phyloP scores from a whole-genome alignment of 2,888 invertebrate genomes.

The Cheilosia impressa region DNA sequence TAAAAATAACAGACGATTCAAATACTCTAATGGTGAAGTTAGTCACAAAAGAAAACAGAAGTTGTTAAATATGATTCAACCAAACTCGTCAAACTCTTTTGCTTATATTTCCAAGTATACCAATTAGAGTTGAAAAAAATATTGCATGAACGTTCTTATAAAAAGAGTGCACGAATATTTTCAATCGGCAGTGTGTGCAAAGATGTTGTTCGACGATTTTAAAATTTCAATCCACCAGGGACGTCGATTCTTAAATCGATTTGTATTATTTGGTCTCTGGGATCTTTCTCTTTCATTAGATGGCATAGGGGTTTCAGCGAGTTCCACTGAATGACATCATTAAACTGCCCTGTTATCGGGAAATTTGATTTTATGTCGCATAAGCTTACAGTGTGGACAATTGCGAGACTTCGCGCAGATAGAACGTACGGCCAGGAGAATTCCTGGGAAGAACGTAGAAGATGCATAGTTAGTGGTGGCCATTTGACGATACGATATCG shows the following conservation, averaged over 20 bases:
- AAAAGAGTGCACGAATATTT: background rate
- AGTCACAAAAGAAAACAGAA: no score
- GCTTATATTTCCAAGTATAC: no score
- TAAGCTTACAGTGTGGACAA: slow-evolving; percentile 45
- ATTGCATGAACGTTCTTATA: no score
- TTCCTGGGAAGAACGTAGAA: slow-evolving; percentile 33
- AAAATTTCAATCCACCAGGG: slow-evolving; percentile 24
- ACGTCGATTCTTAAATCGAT: slow-evolving; percentile 35
- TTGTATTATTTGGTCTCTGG: slow-evolving; percentile 19
- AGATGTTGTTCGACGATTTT: slow-evolving; percentile 37
- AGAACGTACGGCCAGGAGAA: slow-evolving; percentile 36
- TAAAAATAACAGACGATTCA: no score
- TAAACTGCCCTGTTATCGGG: slow-evolving; percentile 70
- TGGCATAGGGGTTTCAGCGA: slow-evolving; percentile 66
- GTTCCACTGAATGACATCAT: slow-evolving; percentile 73
- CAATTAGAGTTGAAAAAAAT: no score
- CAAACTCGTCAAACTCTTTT: no score
- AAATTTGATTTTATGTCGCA: slow-evolving; percentile 74
- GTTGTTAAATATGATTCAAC: no score
- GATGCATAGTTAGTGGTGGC: slow-evolving; percentile 41
- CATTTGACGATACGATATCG: slow-evolving; percentile 51
- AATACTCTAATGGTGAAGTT: no score
- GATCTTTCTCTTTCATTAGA: slow-evolving; percentile 69
- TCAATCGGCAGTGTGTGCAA: slow-evolving; percentile 9
- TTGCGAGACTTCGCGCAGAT: slow-evolving; percentile 22